Base-by-base conservation (phyloP, 2,888 invertebrate genomes). In the Xanthorhoe designata region DNA sequence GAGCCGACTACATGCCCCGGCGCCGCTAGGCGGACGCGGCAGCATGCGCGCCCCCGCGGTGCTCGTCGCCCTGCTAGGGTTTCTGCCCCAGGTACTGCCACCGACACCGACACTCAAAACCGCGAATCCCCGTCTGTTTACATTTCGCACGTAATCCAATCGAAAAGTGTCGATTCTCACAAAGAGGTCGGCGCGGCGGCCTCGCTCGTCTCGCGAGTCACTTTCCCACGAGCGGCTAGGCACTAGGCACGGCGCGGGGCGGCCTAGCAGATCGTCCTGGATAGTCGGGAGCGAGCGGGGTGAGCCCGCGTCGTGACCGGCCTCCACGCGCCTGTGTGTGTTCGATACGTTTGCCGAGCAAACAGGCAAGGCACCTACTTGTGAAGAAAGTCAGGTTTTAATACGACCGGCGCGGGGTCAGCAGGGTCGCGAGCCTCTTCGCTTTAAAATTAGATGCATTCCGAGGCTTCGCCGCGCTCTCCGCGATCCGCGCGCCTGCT, bases 371-470 rank as follows among this genome's bases (percentile, higher is more conserved):
- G 86, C 88, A 87, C 90, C 87, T 91, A 90, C 89, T 90, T 91
- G 89, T 91, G 90, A 91, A 92, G 92, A 92, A 92, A 92, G 92
- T 92, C 92, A 92, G 91, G 92, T 92, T 92, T 91, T 91, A 92
- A 90, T 88, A 87, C 88, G 85, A 82, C 85, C 88, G 87, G 83
- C 87, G 87, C 89, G 91, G 89, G 92, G 93, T 92, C 93, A 90
- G 88, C 80, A 82, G 85, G 92, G 91, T 92, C 91, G 91, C 89
- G 89, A 91, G 91, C 87, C 89, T 91, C 91, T 89, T 89, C 89
- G 91, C 86, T 91, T 86, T 91, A 92, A 92, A 92, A 92, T 92
- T 92, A 93, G 91, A 92, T 91, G 91, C 92, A 92, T 93, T 90
- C 92, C 92, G 83, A 90, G 87, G 89, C 89, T 90, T 90, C 79